These are phyloP conservation scores for Baryphthengus martii DNA, from an alignment of 2,113 vertebrate species.

Conservation along the genomic window DNA sequence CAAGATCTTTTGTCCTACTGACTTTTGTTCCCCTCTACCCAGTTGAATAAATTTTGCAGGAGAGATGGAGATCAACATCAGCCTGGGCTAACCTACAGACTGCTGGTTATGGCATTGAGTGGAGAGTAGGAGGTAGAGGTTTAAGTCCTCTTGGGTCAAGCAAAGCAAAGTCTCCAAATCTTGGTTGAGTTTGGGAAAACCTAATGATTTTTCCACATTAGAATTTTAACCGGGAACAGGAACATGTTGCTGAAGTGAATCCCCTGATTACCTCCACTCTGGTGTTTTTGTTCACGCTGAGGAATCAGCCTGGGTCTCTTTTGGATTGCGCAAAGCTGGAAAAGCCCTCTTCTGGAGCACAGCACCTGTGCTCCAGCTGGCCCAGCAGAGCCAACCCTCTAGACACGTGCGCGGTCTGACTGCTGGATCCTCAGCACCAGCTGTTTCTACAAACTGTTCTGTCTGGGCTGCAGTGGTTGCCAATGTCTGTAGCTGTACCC, in stretches of 20 bases:
- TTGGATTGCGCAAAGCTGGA: neutral
- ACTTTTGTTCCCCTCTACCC: neutral
- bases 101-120: neutral
- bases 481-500: neutral
- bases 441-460: neutral
- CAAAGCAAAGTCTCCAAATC: neutral
- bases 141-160: neutral
- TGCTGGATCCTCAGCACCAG: neutral
- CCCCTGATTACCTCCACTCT: neutral
- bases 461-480: neutral
- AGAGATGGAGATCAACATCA: neutral
- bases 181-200: neutral
- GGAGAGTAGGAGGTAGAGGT: neutral
- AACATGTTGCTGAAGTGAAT: neutral
- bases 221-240: neutral
- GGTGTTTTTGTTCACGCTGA: neutral
- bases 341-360: neutral
- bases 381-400: neutral
- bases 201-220: neutral
- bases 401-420: fast-evolving
- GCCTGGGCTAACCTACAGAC: neutral
- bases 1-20: neutral
- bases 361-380: neutral
- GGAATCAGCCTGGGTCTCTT: neutral
- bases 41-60: neutral